Evolutionary conservation across 2,113 vertebrate genomes (phyloP), one percentile per base, ranked within the genome.

Genomic region (Fukomys damarensis): DNA sequence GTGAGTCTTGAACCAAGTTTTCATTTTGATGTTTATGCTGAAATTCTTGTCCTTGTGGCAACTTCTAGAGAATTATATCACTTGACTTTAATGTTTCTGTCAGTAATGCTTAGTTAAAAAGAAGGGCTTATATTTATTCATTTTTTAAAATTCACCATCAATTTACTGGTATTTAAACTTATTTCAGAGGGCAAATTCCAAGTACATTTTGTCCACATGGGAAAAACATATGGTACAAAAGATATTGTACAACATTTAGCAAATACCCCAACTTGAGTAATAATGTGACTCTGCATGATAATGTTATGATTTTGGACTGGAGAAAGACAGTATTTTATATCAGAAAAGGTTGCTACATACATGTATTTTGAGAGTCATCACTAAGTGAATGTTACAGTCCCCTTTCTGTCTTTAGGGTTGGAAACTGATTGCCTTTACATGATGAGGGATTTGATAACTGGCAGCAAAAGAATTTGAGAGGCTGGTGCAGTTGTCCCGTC

Each of bases 41-140:
- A 91, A 94, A 92, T 89, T 79, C 88, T 85, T 91, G 7, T 79
- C 30, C 41, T 82, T 1, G 0, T 72, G 86, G 61, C 88, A 94
- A 65, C 28, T 38, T 95, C 43, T 91, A 35, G 58, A 95, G 66
- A 90, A 92, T 70, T 63, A 26, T 68, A 38, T 87, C 43, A 46
- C 30, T 94, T 76, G 79, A 89, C 91, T 98, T 89, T 97, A 91
- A 95, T 74, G n/a, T 92, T 89, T 74, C 91, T 83, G 0, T 0
- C 72, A 93, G 41, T 89, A 89, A 96, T 24, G 63, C 76, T 88
- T 95, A 93, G 24, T 98, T 98, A 84, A 92, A 94, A 98, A 96
- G 92, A 96, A 97, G 85, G 2, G 7, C 77, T 91, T 89, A 26
- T 16, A 91, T 85, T 59, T 84, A 92, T 96, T n/a, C 32, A 32